Evolutionary conservation across 2,113 vertebrate genomes (phyloP), one percentile per base, ranked within the genome.

Genomic region (Loxodonta africana): DNA sequence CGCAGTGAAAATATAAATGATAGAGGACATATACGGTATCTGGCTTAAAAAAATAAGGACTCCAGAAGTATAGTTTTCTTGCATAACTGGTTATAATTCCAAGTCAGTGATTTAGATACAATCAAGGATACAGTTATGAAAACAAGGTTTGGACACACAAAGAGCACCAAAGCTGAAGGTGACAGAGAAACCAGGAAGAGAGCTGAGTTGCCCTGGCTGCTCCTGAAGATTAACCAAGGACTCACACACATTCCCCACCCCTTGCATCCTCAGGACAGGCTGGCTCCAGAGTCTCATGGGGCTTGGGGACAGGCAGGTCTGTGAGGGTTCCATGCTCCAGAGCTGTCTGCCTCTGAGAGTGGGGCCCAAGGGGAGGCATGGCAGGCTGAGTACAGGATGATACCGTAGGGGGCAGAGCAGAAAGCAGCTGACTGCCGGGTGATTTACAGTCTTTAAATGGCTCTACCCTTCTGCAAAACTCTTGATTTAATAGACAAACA

Each of bases 401-500:
- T 96, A n/a, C 44, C 53, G 60, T 53, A 44, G 28, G 44, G 33
- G 62, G 88, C 3, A 0, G 67, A 95, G 53, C 62, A 53, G 95
- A 84, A 73, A 94, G 30, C 12, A 96, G 94, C 96, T 98, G 98
- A 94, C 95, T 98, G 94, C 97, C 63, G 63, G 94, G 97, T 98
- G 98, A 99, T 99, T 99, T 99, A 98, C 88, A 92, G 97, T 96
- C 97, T 97, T 97, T 97, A 98, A 98, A 98, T 98, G 98, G 74
- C 91, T 96, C 94, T 97, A 97, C 95, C 96, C 90, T 97, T 98
- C 98, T 98, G 97, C 97, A 99, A 98, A 98, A 98, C 98, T 98
- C 98, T 98, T 98, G 98, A 98, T 98, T 98, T 98, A 99, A 98
- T 98, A 99, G 98, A 98, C 98, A 98, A 98, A 98, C 98, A 99